A percentile compares a stretch with the other conserved stretches of the same genome.
Evolutionary conservation across 2,888 invertebrate species (phyloP).

Genomic region (Odiellus spinosus): DNA sequence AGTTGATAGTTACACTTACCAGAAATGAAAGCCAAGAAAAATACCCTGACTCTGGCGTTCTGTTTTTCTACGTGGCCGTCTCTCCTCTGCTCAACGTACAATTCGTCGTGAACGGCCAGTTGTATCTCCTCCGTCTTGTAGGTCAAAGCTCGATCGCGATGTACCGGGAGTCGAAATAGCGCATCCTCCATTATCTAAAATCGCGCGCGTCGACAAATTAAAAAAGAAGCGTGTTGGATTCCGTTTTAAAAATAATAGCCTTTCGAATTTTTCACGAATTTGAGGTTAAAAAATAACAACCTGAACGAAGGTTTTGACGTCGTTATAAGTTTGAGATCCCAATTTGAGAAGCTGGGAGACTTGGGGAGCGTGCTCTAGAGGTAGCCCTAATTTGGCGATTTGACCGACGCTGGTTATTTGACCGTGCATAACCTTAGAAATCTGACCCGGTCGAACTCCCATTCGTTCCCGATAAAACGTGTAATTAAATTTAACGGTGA

Average conservation of each 20-base stretch:
- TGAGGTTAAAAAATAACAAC: conserved; percentile 25
- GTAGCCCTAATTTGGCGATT: conserved; percentile 84
- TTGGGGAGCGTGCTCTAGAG: conserved; percentile 94
- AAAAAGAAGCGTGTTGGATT: too few relatives aligned
- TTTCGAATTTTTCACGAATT: too few relatives aligned
- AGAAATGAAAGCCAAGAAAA: conserved; percentile 89
- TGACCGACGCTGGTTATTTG: conserved; percentile 79
- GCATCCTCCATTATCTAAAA: conserved; percentile 63
- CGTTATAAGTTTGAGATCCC: conserved; percentile 73
- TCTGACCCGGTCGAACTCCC: conserved; percentile 85
- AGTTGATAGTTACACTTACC: too few relatives aligned
- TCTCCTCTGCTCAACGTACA: conserved; percentile 62
- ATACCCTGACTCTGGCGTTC: conserved; percentile 82
- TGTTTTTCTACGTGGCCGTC: conserved; percentile 72
- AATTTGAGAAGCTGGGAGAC: conserved; percentile 90
- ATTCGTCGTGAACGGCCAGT: conserved; percentile 78
- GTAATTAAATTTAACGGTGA: conserved; percentile 92
- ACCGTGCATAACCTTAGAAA: conserved; percentile 70
- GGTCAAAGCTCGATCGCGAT: conserved; percentile 69
- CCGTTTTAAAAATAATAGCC: too few relatives aligned
- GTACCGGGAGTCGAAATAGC: conserved; percentile 64
- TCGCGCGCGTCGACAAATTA: too few relatives aligned
- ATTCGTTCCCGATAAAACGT: conserved; percentile 96
- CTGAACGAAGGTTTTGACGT: conserved; percentile 77
- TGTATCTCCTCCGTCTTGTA: conserved; percentile 96